Base-by-base conservation (phyloP, 2,113 vertebrate species). In the Aramus guarauna region DNA sequence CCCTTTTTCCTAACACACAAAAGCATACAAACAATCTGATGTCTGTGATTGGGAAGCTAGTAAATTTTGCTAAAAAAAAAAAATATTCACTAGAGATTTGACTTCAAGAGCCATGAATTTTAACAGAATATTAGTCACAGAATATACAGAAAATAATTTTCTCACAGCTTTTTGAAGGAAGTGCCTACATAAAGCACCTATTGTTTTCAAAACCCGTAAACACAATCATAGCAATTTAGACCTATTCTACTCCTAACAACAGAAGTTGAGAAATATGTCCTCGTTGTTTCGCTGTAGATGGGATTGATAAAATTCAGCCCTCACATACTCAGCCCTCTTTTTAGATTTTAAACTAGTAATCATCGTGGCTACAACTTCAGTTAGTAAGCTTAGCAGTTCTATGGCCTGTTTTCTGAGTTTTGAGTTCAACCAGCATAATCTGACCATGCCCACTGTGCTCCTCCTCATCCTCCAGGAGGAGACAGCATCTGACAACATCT, bases 251-350 rank as follows among this genome's bases (percentile, higher is more conserved):
- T 58, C 48, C 27, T 77, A 69, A 94, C 14, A 48, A 47, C 2
- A 36, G 21, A 80, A 76, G 48, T 9, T 15, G 5, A 72, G 13
- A 88, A 67, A 66, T 78, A 41, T 1, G 3, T 36, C 24, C n/a
- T 63, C 77, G 13, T 12, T 81, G 4, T 43, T 85, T 74, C 50
- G 43, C n/a, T 45, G 9, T 4, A 80, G 20, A 48, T 59, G 15
- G 5, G 7, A 74, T 23, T 1, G 1, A 41, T 43, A 83, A 20
- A 66, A 79, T 41, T 60, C 39, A 71, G 37, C 9, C 37, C 7
- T 53, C 34, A 26, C 0, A 2, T 16, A 63, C 3, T 6, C 27
- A 39, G 6, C 4, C 2, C 2, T 52, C 24, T 41, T 84, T 43
- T 69, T 83, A 60, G 9, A 64, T 78, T 87, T 87, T 32, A 32